These are phyloP conservation scores for Cotesia congregata DNA, from an alignment of 2,888 invertebrate genomes.

Conservation along the genomic window DNA sequence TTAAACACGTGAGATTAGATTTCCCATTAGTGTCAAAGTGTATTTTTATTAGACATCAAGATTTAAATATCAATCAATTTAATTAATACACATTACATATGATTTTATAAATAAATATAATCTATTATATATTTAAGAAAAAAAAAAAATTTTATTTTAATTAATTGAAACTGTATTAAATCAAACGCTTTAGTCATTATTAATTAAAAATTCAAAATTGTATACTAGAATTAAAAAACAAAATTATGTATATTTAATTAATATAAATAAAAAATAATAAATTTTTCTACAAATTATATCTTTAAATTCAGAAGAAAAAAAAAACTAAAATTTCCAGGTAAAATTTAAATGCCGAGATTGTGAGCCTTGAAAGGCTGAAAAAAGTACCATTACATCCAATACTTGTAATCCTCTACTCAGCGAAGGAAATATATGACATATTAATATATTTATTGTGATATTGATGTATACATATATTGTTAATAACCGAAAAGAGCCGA, in stretches of 20 bases:
- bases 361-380: too few species aligned
- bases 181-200: background rate
- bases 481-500: slow-evolving; percentile 55
- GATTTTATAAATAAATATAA: background rate
- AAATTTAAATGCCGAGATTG: background rate
- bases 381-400: too few species aligned
- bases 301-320: background rate
- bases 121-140: background rate
- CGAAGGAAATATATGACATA: too few species aligned
- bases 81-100: background rate
- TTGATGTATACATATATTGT: slow-evolving; percentile 53
- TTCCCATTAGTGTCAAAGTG: background rate
- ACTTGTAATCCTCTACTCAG: too few species aligned
- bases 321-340: background rate
- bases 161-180: background rate
- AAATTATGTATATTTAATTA: background rate
- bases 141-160: background rate
- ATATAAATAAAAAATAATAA: background rate
- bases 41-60: background rate
- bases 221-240: background rate
- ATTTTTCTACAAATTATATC: background rate
- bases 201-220: background rate
- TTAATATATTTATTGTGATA: background rate
- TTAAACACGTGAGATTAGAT: background rate
- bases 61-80: background rate